phyloP scores from a whole-genome alignment of 2,888 invertebrate species.

The Magallana nippona region DNA sequence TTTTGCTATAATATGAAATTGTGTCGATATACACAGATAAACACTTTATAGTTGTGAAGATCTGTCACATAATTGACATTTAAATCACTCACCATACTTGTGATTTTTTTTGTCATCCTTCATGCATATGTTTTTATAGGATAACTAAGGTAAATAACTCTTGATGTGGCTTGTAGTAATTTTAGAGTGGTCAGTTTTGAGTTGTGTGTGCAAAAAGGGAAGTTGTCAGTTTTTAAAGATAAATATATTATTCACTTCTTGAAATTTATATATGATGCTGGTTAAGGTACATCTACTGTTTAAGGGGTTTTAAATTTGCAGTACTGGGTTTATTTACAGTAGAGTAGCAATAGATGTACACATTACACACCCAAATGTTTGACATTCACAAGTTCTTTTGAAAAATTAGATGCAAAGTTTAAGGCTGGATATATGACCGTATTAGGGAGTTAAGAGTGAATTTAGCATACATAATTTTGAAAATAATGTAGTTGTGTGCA shows the following conservation, averaged over 20 bases:
- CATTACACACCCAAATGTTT: too few species aligned
- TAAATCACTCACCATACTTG: constrained; percentile 4
- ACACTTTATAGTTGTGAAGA: too few species aligned
- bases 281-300: too few species aligned
- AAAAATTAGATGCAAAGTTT: too few species aligned
- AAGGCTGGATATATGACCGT: too few species aligned
- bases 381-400: too few species aligned
- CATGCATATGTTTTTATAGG: not conserved
- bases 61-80: not conserved
- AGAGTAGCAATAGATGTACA: too few species aligned
- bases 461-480: too few species aligned
- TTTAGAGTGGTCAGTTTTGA: not conserved
- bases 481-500: too few species aligned
- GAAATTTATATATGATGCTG: not conserved
- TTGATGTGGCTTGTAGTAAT: constrained; percentile 19
- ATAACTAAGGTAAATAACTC: constrained; percentile 23
- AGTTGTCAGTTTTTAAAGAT: not conserved
- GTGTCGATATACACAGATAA: too few species aligned
- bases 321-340: not conserved
- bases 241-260: not conserved
- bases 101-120: not conserved
- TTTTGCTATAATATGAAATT: too few species aligned
- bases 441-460: too few species aligned
- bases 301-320: not conserved
- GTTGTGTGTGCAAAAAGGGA: not conserved